phyloP scores from a whole-genome alignment of 2,797 vertebrate species.

The Bradypodion pumilum region DNA sequence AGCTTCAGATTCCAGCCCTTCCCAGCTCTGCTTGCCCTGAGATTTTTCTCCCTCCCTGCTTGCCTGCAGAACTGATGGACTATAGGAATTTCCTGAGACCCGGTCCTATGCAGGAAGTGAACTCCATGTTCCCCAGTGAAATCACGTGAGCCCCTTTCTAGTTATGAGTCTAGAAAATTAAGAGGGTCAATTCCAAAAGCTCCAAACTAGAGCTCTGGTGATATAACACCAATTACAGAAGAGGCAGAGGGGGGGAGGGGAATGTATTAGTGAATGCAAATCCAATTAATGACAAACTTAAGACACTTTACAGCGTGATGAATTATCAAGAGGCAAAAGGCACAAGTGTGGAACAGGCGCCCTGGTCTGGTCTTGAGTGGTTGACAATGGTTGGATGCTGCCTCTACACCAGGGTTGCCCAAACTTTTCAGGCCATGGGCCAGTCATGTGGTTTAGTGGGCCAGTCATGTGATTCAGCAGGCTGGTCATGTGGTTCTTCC shows the following conservation, averaged over 20 bases:
- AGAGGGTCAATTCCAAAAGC: conserved; percentile 73
- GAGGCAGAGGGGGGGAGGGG: conserved; percentile 53
- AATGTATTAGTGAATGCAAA: conserved; percentile 65
- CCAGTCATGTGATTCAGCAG: too few species aligned
- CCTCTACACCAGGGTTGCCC: too few species aligned
- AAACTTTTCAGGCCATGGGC: too few species aligned
- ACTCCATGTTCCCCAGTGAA: conserved; percentile 28
- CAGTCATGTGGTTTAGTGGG: too few species aligned
- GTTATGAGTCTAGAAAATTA: conserved; percentile 66
- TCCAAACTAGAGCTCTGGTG: conserved; percentile 64
- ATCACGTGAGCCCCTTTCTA: conserved; percentile 68
- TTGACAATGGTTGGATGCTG: background rate
- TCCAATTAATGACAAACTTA: conserved; percentile 58
- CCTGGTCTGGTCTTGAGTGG: background rate
- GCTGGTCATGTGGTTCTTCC: too few species aligned
- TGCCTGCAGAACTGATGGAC: too few species aligned
- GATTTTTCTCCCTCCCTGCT: too few species aligned
- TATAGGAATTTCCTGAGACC: too few species aligned
- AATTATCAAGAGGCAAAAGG: background rate
- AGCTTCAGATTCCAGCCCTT: too few species aligned
- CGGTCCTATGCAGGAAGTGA: too few species aligned
- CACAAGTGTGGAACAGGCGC: background rate
- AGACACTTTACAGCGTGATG: background rate
- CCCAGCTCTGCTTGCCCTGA: too few species aligned
- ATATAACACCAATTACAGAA: conserved; percentile 53